Conservation (phyloP, 1,140 invertebrate species). For the Heliconius congener region DNA sequence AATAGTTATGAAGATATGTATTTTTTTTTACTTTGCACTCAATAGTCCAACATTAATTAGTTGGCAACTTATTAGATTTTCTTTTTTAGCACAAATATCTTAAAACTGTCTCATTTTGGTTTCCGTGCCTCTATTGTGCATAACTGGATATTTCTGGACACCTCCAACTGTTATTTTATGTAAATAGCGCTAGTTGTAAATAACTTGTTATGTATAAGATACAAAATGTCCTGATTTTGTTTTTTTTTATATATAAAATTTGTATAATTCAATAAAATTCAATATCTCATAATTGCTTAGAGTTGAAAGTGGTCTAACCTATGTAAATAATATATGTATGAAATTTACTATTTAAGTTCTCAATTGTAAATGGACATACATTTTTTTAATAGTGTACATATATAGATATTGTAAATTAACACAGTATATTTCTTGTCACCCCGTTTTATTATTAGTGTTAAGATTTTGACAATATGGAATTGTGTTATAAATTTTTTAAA, state of each 20-base stretch:
- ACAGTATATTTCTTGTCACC: conserved; percentile 40
- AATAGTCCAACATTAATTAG: background rate
- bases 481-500: conserved; percentile 65
- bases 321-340: conserved; percentile 42
- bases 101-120: conserved; percentile 18
- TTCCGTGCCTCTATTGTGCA: background rate
- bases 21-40: background rate
- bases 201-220: conserved; percentile 44
- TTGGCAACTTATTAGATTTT: conserved; percentile 6
- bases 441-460: conserved; percentile 31
- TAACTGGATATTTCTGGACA: background rate
- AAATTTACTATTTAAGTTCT: conserved; percentile 15
- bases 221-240: conserved; percentile 39
- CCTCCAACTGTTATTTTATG: conserved; percentile 14
- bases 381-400: conserved; percentile 16
- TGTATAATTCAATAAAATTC: conserved; percentile 7
- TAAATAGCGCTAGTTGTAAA: conserved; percentile 43
- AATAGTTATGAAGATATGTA: background rate
- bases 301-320: conserved; percentile 9
- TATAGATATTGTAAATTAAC: conserved; percentile 31
- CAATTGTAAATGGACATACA: conserved; percentile 29
- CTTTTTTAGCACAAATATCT: conserved; percentile 38
- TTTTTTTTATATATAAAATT: background rate
- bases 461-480: conserved; percentile 64
- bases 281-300: conserved; percentile 20